Evolutionary conservation across 2,888 invertebrate species (phyloP), one percentile per base, ranked within the genome.

Genomic region (Meiosimyza decipiens): DNA sequence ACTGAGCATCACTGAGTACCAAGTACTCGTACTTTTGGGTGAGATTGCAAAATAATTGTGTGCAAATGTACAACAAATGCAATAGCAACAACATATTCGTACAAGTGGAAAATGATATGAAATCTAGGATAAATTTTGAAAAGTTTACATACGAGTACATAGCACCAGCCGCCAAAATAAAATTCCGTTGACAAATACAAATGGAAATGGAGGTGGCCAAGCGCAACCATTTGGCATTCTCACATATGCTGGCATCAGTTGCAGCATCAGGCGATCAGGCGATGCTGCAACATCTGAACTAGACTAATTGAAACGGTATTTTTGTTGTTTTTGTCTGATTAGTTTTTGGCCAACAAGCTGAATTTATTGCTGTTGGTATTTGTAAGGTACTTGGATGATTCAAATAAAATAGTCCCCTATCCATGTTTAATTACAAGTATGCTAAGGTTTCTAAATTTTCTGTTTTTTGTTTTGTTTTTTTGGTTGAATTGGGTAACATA

Each of bases 131-230:
- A 54, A 6, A 16, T 54, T 54, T 13, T 22, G 57, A 18, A 18
- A 22, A 16, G 40, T 40, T 40, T 40, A 40, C 40, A 40, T 9
- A 40, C 40, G 40, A 9, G 9, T 40, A 40, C 51, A 28, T 9
- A n/a, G n/a, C 49, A 28, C n/a, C 22, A 15, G 60, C 28, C 40
- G 40, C 33, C n/a, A 28, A 70, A 70, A 70, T 70, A 54, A 47
- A 40, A 63, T 63, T 70, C 47, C 40, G 54, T 33, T 79, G 81
- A 81, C 81, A 80, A 74, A 80, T 79, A 82, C 82, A 83, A 83
- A 83, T 82, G 82, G 82, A 82, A 79, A 79, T 81, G 81, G 78
- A 81, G 77, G 78, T 74, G 79, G 80, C 77, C 60, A 72, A 71
- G 68, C 68, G 52, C 16, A 63, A 18, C 18, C 11, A 52, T 59